Percentiles rank a stretch among this genome's conserved stretches.
phyloP scores from a whole-genome alignment of 2,113 vertebrate species.

The western clawed frog (Xenopus tropicalis) region DNA sequence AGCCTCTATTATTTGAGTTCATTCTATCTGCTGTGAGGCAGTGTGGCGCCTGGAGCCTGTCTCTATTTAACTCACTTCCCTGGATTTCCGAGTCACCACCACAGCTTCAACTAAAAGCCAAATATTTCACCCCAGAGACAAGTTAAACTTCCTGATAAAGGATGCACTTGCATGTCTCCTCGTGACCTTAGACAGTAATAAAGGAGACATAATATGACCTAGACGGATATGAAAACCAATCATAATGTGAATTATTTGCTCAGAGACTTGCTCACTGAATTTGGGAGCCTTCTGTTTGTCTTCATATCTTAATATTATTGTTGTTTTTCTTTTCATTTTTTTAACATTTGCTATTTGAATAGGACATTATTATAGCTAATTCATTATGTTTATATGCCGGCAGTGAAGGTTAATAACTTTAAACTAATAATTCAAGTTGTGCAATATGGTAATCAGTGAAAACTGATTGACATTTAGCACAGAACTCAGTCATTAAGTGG shows the following conservation, averaged over 20 bases:
- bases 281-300: constrained; percentile 51
- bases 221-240: constrained; percentile 57
- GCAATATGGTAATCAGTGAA: not conserved
- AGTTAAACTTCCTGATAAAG: constrained; percentile 82
- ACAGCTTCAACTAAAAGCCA: constrained; percentile 63
- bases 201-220: constrained; percentile 78
- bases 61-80: constrained; percentile 70
- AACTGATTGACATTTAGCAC: not conserved
- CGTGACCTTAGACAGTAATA: constrained; percentile 85
- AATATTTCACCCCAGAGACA: constrained; percentile 79
- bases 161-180: constrained; percentile 84
- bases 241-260: constrained; percentile 48
- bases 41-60: constrained; percentile 73
- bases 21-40: constrained; percentile 64
- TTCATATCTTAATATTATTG: constrained; percentile 39
- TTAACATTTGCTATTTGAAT: constrained; percentile 48
- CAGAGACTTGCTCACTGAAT: constrained; percentile 39
- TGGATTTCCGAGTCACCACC: constrained; percentile 79
- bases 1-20: constrained; percentile 70
- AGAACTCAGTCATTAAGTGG: not conserved
- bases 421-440: constrained; percentile 33
- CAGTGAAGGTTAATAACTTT: constrained; percentile 45
- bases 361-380: constrained; percentile 50
- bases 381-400: constrained; percentile 21
- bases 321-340: constrained; percentile 48